Evolutionary conservation across 2,888 invertebrate species (phyloP), one percentile per base, ranked within the genome.

Genomic region (Lithophane semibrunnea): DNA sequence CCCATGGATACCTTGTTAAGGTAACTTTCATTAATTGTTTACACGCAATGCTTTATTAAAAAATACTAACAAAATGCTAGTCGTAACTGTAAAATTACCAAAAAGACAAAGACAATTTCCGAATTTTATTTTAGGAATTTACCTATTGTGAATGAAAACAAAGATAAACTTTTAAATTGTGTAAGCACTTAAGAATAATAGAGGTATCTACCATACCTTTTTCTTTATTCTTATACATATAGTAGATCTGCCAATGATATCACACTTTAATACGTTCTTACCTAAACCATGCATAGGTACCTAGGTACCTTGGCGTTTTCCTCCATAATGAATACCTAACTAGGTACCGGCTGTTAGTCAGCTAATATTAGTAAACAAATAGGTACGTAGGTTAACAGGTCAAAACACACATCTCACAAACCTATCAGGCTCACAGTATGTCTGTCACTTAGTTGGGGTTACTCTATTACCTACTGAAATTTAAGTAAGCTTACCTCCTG

Each of bases 1-100:
- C 98, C 88, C 98, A 98, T 94, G 98, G 98, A 93, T 98, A 98
- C 95, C 95, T 98, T 86, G 98, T 98, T 88, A 98, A 98, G 98
- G 98, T 98, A 97, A 94, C 88, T 92, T 88, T 86, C 79, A 78
- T 83, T 77, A 73, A 83, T 84, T 88, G 84, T 82, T 82, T 87
- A 84, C 75, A 71, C 13, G 76, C 58, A 29, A n/a, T 65, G 52
- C n/a, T 56, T 74, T 3, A 29, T 42, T 78, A 37, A 0, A 37
- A 64, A 63, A 52, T 24, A 68, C 16, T 56, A 42, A 29, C 29
- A 64, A 75, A 67, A 63, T 60, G 65, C 24, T 69, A 47, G 12
- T 42, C 24, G 10, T 13, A 18, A 37, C 1, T 29, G 24, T 29
- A 16, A 76, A 66, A 66, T 29, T 42, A 65, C 5, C 13, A 58